Evolutionary conservation across 2,797 vertebrate genomes (phyloP), one percentile per base, ranked within the genome.

Genomic region (Mus caroli): DNA sequence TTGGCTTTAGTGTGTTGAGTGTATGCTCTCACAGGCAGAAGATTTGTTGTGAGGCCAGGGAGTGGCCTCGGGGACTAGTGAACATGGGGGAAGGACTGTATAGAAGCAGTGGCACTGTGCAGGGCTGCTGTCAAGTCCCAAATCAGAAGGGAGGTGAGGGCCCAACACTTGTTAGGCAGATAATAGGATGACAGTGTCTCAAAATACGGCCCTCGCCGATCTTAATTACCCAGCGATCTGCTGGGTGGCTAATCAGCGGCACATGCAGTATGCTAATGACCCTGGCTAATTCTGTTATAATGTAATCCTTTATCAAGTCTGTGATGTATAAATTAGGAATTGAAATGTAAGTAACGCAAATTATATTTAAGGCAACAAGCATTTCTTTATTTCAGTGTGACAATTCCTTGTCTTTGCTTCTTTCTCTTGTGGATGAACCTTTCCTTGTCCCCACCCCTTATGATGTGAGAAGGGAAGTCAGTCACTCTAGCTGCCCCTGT

Each of bases 301-400:
- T 97, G 97, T 67, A 94, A 96, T 96, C 95, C 97, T 97, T 96
- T 95, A 89, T 97, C 97, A 97, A 90, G 93, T 92, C 94, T 22
- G 94, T 94, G 91, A 97, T 97, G 97, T 97, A 97, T 97, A 97
- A 98, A 97, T 97, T 94, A 98, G 92, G 97, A 88, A 94, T 71
- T 83, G 95, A 92, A 97, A 97, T 97, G 97, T 96, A 96, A 97
- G 94, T 92, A 97, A 96, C 94, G 92, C 97, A 95, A 97, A 97
- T 97, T 97, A 96, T 96, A 97, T 97, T 97, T 97, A 96, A 96
- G 96, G 97, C 96, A 97, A 97, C 95, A 95, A 1, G 96, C 91
- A 90, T 94, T 89, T 97, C 89, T 96, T 60, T 69, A 96, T 92
- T 97, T 94, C 83, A 19, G 34, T 14, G 46, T 85, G 40, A 89